Base-by-base conservation (phyloP, 2,888 invertebrate genomes). In the Bellardia bayeri region DNA sequence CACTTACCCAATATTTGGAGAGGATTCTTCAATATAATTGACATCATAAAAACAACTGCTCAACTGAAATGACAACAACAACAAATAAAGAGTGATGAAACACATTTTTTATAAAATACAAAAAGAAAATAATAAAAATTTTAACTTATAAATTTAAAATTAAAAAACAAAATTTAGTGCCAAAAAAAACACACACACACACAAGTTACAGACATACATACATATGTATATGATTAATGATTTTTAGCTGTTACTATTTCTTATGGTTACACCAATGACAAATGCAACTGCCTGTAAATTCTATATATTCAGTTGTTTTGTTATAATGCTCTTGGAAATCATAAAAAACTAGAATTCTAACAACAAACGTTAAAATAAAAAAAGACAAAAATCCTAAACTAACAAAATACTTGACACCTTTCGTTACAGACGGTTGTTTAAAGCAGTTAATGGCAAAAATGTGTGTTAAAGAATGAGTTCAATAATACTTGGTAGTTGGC, bases 351-450 rank as follows among this genome's bases (percentile, higher is more conserved):
- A 37, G 37, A 82, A 78, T 45, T 72, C 30, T 42, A 63, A 79
- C 49, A 54, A 85, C 42, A 82, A 84, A 69, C 58, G 49, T 58
- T 8, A 56, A 78, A 74, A 80, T 78, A 51, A n/a, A n/a, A 30
- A 71, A 23, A n/a, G 14, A 5, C 51, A 72, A 30, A 61, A 76
- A 45, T 66, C 14, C 63, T 54, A 42, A 75, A 84, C 83, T 75
- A 84, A 86, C 75, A 84, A 86, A 84, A 75, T 87, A 85, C 74
- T 87, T 85, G 87, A 85, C 87, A 87, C 87, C 87, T 87, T 87
- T 87, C 85, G 87, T 85, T 85, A 75, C 82, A 87, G 79, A 79
- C 69, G 76, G 58, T 72, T 63, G 23, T 23, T 23, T 23, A 23
- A 23, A 69, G 58, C 63, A 66, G 40, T 69, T 49, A 45, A 71